Base-by-base conservation (phyloP, 2,113 vertebrate genomes). In the Syngnathoides biaculeatus region DNA sequence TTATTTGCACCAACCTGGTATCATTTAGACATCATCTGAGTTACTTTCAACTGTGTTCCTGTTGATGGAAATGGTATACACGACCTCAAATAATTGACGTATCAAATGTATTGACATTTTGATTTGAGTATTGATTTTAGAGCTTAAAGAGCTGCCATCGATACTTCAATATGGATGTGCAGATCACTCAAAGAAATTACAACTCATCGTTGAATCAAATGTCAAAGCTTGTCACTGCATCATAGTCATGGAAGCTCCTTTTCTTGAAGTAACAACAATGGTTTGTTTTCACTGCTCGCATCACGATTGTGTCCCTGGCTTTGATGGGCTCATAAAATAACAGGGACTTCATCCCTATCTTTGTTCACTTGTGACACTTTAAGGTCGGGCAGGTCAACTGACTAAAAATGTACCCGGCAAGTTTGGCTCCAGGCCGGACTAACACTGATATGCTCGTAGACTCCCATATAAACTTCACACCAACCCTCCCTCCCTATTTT, bases 281-380 rank as follows among this genome's bases (percentile, higher is more conserved):
- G 68, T 73, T 84, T 72, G 55, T 72, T 65, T 72, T 79, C 65
- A 80, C 83, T 38, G 27, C 64, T 45, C 66, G 66, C 68, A 67
- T 73, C 75, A 39, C 67, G 70, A 74, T 77, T 78, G 75, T 70
- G 71, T 85, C 69, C 70, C 20, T 4, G 71, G 78, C 81, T 65
- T 60, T 77, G 77, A 86, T 68, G 82, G 85, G 69, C 77, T 77
- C 71, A 78, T 81, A 63, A 75, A 82, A 79, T 83, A 80, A 75
- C 80, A 83, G 74, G 68, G 75, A 57, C 83, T 52, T 79, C 77
- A 55, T 74, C 72, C 69, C 83, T 90, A 89, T 91, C 88, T 72
- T 73, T 66, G 67, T 82, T 85, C 78, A 76, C 87, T 89, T 85
- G 84, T 86, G 88, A 92, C 91, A 91, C 91, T 89, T 88, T 81